These are phyloP conservation scores for Cheilosia impressa DNA, from an alignment of 2,888 invertebrate species.

Conservation along the genomic window DNA sequence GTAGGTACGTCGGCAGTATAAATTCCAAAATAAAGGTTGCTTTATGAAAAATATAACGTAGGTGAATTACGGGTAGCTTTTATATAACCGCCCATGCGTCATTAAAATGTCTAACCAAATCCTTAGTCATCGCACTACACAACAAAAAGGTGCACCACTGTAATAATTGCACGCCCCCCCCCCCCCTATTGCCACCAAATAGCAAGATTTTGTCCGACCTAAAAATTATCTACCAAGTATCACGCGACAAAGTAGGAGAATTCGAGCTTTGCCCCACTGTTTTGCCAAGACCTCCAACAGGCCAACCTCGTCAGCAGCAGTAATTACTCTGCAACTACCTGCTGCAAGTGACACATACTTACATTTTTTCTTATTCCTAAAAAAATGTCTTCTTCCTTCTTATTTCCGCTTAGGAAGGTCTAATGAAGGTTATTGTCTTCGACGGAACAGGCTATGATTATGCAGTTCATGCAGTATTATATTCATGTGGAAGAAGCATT, in stretches of 20 bases:
- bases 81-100: too few relatives aligned
- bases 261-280: not conserved
- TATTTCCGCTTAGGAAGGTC: constrained; percentile 26
- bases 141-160: not conserved
- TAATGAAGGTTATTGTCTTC: constrained; percentile 68
- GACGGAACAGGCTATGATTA: constrained; percentile 64
- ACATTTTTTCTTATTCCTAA: constrained; percentile 29
- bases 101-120: not conserved
- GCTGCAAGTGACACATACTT: constrained; percentile 44
- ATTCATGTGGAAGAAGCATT: constrained; percentile 60
- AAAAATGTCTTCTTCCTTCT: constrained; percentile 19
- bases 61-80: too few relatives aligned
- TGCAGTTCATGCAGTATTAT: constrained; percentile 64
- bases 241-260: not conserved
- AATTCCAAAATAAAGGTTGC: too few relatives aligned
- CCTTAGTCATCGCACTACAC: not conserved
- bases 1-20: too few relatives aligned
- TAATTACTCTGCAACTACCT: constrained; percentile 44
- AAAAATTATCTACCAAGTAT: constrained; percentile 28
- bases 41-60: too few relatives aligned
- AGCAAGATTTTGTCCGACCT: not conserved
- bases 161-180: constrained; percentile 26
- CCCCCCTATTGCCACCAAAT: constrained; percentile 3
- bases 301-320: constrained; percentile 26
- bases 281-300: not conserved